A percentile compares a stretch with the other conserved stretches of the same genome.
Evolutionary conservation across 2,113 vertebrate species (phyloP).

Genomic region (Lycocorax pyrrhopterus): DNA sequence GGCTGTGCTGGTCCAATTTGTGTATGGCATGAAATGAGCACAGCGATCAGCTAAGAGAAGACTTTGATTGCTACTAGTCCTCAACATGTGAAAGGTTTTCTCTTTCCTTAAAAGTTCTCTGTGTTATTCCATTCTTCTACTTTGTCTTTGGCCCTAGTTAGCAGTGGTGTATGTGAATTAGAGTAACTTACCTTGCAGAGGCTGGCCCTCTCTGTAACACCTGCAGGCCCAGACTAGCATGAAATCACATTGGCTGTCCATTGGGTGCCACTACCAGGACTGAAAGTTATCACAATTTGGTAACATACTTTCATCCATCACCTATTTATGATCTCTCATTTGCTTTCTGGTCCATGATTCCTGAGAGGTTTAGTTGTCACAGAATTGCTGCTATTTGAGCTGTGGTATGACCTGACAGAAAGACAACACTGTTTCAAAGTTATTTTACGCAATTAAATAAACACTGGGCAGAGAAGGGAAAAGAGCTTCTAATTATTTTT

Average conservation of each 20-base stretch:
- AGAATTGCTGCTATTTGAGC: neutral
- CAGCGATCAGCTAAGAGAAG: neutral
- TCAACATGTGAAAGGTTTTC: neutral
- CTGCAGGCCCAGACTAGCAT: neutral
- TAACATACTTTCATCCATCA: neutral
- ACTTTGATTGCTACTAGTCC: neutral
- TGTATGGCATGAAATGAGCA: neutral
- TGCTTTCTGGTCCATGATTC: neutral
- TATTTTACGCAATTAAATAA: neutral
- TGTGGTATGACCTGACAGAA: neutral
- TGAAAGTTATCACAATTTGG: neutral
- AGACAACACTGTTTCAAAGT: neutral
- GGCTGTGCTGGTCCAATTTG: neutral
- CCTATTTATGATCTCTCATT: neutral
- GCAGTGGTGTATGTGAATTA: neutral
- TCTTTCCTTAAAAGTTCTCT: neutral
- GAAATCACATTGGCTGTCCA: neutral
- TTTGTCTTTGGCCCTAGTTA: neutral
- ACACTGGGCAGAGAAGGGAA: neutral
- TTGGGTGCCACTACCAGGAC: neutral
- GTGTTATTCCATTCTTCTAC: neutral
- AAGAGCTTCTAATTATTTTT: neutral
- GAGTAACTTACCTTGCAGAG: neutral
- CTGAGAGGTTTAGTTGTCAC: neutral
- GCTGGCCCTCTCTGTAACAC: neutral